These are phyloP conservation scores for Paracanthobrama guichenoti DNA, from an alignment of 2,113 vertebrate species.

Conservation along the genomic window DNA sequence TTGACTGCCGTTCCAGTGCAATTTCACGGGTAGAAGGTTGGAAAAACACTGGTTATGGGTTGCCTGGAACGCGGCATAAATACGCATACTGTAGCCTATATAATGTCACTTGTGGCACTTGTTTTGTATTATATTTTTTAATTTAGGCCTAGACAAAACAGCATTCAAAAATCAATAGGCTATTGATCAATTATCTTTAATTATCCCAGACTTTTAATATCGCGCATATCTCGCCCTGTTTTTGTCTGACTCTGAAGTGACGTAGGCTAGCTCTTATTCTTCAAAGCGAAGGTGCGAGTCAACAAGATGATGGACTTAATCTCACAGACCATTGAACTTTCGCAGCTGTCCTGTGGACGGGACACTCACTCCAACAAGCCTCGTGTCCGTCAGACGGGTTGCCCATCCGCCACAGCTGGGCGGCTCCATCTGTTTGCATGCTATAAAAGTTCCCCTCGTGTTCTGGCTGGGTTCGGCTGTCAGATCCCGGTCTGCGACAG, in stretches of 20 bases:
- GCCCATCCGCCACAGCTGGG: neutral
- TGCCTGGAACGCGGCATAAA: too few relatives aligned
- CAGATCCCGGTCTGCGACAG: conserved; percentile 22
- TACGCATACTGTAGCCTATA: neutral
- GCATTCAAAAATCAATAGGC: neutral
- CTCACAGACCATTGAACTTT: conserved; percentile 14
- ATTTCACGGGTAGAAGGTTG: too few relatives aligned
- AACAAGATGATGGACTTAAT: conserved; percentile 1
- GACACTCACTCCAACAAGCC: neutral
- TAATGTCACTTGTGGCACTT: neutral
- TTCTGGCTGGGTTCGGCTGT: conserved; percentile 18
- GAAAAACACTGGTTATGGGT: too few relatives aligned
- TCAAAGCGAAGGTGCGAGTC: neutral
- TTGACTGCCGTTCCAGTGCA: too few relatives aligned
- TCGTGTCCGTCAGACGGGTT: neutral
- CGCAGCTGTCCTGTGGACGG: neutral
- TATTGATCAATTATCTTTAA: neutral
- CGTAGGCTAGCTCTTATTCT: neutral
- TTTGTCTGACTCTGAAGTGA: neutral
- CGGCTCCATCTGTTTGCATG: neutral
- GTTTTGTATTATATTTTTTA: neutral
- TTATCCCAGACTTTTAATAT: neutral
- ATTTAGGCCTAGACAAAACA: neutral
- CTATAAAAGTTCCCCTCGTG: neutral
- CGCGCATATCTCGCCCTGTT: neutral